These are phyloP conservation scores for Polydrusus cervinus DNA, from an alignment of 2,888 invertebrate genomes.

Conservation along the genomic window DNA sequence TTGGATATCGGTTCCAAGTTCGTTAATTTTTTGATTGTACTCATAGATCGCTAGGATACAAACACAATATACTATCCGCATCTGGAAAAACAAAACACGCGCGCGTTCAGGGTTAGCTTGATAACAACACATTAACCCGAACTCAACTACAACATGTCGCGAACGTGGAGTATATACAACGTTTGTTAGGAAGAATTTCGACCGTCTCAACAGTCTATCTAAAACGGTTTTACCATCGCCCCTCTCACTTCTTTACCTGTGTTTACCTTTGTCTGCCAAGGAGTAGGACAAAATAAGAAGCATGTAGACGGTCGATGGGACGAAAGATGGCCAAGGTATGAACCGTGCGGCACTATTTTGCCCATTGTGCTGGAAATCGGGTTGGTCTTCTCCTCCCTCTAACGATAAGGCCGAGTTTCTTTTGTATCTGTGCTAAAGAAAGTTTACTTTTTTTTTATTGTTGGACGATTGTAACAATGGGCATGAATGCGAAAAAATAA, in stretches of 20 bases:
- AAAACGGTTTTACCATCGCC: conserved; percentile 48
- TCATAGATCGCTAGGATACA: conserved; percentile 30
- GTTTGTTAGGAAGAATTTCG: conserved; percentile 53
- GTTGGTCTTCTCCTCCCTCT: conserved; percentile 45
- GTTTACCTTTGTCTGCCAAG: conserved; percentile 48
- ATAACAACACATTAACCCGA: conserved; percentile 52
- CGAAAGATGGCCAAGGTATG: conserved; percentile 41
- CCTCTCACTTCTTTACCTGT: conserved; percentile 42
- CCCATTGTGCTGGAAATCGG: conserved; percentile 34
- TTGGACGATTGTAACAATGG: conserved; percentile 15
- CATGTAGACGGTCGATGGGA: conserved; percentile 14
- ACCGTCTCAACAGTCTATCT: conserved; percentile 45
- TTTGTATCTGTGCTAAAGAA: conserved; percentile 49
- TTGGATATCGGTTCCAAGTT: conserved; percentile 10
- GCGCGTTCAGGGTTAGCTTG: conserved; percentile 36
- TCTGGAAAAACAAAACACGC: conserved; percentile 26
- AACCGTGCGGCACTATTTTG: conserved; percentile 34
- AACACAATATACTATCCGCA: conserved; percentile 35
- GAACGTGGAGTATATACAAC: conserved; percentile 37
- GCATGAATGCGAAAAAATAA: neutral
- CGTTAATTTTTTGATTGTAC: neutral
- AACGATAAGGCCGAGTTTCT: conserved; percentile 39
- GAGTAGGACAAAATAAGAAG: conserved; percentile 2
- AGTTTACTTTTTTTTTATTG: conserved; percentile 35
- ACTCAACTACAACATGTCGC: conserved; percentile 32